Base-by-base conservation (phyloP, 1,140 invertebrate genomes). In the Atta texana region DNA sequence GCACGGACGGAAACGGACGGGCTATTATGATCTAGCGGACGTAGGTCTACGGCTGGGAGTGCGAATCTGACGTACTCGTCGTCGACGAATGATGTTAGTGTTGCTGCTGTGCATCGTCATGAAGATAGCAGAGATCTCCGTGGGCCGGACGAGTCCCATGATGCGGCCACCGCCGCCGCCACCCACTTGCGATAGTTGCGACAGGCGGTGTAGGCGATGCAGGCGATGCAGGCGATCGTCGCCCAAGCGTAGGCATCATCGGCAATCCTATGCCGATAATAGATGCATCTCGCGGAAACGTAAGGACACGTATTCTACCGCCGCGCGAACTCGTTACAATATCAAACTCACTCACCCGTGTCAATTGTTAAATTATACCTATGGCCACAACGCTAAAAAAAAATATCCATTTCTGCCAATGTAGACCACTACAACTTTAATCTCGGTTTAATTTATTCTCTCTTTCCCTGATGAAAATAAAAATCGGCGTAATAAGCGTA, bases 51-150 rank as follows among this genome's bases (percentile, higher is more conserved):
- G 31, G n/a, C 31, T 5, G 31, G 12, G 49, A 44, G 39, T 4
- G 39, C 59, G 72, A 66, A 57, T 75, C 31, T 39, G 59, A 49
- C 72, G 49, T 49, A 75, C 57, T 64, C 55, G 39, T 44, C 39
- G 88, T 80, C 69, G 53, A 87, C 87, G 74, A 91, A 95, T 95
- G 94, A 95, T 95, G 94, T 90, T 95, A 94, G 94, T 95, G 91
- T 89, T 95, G 91, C 86, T 95, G 88, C 91, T 95, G 91, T 95
- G 94, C 91, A 94, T 95, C 91, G 95, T 95, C 87, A 95, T 95
- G 95, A 95, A 95, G 92, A 95, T 95, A 92, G 95, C 95, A 68
- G 94, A 95, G 92, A 94, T 94, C 85, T 95, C 94, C 53, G 93
- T 93, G 90, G 93, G 93, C 72, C 93, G 92, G 49, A 85, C 63